These are phyloP conservation scores for Lateolabrax maculatus DNA, from an alignment of 2,797 vertebrate genomes.

Conservation along the genomic window DNA sequence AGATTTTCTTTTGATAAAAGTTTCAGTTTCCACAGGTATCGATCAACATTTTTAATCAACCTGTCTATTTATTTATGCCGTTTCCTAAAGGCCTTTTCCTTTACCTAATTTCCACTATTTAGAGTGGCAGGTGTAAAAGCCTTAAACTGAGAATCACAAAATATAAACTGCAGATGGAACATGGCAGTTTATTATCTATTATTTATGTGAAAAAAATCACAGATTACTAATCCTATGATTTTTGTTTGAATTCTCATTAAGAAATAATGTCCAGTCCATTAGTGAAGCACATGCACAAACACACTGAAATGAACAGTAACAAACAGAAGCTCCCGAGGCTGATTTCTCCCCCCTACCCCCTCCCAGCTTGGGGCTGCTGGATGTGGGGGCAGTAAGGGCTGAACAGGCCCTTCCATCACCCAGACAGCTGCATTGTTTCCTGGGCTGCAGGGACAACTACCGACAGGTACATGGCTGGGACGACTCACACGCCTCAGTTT, in stretches of 20 bases:
- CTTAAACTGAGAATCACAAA: neutral
- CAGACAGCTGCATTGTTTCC: constrained; percentile 79
- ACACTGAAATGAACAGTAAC: constrained; percentile 23
- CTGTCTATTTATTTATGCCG: too few relatives aligned
- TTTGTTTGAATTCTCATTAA: neutral
- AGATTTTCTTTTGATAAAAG: neutral
- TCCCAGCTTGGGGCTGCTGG: constrained; percentile 26
- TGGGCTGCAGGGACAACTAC: constrained; percentile 64
- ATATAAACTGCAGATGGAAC: neutral
- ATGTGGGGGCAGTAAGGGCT: constrained; percentile 50
- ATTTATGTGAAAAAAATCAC: neutral
- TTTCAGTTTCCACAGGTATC: too few relatives aligned
- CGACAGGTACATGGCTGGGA: constrained; percentile 55
- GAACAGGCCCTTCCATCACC: constrained; percentile 74
- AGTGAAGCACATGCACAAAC: neutral
- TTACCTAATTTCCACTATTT: neutral
- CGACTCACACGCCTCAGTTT: constrained; percentile 50
- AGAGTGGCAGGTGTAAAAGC: neutral
- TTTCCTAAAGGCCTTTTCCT: neutral
- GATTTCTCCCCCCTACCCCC: neutral
- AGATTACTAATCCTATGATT: neutral
- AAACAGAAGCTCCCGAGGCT: constrained; percentile 17
- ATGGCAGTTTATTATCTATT: neutral
- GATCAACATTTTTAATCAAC: too few relatives aligned
- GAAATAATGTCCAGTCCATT: neutral